These are phyloP conservation scores for Siniperca undulata DNA, from an alignment of 2,797 vertebrate species.

Conservation along the genomic window DNA sequence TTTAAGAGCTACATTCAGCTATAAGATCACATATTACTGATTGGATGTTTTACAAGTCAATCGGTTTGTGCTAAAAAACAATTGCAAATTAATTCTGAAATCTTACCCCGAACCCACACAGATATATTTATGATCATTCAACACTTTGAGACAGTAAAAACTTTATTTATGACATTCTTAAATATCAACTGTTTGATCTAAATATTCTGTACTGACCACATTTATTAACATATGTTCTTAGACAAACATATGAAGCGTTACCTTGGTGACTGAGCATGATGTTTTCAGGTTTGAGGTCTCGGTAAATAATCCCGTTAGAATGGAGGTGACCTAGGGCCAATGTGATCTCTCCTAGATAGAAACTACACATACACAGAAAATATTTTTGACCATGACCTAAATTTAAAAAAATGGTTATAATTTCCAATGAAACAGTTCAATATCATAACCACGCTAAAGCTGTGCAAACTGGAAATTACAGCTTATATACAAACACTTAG, in stretches of 20 bases:
- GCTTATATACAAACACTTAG: background rate
- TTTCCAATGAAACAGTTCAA: background rate
- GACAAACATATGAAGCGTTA: slow-evolving; percentile 54
- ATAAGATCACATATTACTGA: background rate
- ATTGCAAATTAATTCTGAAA: background rate
- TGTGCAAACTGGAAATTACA: no score
- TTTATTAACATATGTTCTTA: background rate
- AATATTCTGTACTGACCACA: background rate
- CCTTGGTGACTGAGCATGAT: slow-evolving; percentile 94
- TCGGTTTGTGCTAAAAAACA: background rate
- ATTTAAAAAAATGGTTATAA: background rate
- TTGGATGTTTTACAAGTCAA: background rate
- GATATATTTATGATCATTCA: background rate
- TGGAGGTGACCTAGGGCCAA: slow-evolving; percentile 93
- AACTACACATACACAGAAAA: slow-evolving; percentile 79
- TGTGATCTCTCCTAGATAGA: slow-evolving; percentile 93
- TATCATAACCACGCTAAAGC: background rate
- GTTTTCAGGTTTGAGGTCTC: slow-evolving; percentile 94
- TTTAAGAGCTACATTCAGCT: background rate
- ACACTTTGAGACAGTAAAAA: background rate
- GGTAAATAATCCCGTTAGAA: slow-evolving; percentile 92
- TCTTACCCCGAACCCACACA: no score
- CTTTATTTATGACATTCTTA: no score
- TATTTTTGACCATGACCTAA: background rate
- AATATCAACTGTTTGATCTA: background rate